Evolutionary conservation across 2,113 vertebrate species (phyloP), one percentile per base, ranked within the genome.

Genomic region (Epinephelus cyanopodus): DNA sequence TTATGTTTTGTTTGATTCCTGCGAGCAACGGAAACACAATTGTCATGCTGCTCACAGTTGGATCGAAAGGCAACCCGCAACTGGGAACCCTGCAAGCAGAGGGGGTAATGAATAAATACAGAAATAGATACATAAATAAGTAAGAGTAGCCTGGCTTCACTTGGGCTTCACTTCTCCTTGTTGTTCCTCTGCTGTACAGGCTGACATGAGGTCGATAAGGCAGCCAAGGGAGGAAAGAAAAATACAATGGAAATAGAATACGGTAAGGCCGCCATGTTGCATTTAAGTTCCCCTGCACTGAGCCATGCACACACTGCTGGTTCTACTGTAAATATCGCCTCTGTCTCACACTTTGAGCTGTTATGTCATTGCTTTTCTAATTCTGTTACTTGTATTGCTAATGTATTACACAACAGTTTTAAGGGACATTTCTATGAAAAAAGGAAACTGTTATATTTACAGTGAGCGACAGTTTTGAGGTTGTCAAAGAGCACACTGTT

Each of bases 121-220:
- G 87, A 92, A 94, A 94, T 79, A 89, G 91, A 91, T 85, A 91
- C 85, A 94, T 94, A 90, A 94, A 95, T 94, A 93, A 93, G 81
- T 92, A 86, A 91, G 83, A 79, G 83, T 77, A 81, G 77, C 74
- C 86, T 25, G 15, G 80, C 61, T 89, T 91, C 77, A 85, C 50
- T 87, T 92, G 52, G n/a, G 47, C 23, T 87, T 92, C 77, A 75
- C 81, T 87, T 92, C 82, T 84, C 86, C 78, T 76, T 82, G 77
- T 84, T 89, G 85, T 87, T 89, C 60, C 50, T 85, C 74, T 21
- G 57, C 60, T 91, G 69, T 78, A 85, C 69, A 81, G 64, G 13
- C 85, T 89, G 81, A 92, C 84, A 81, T 60, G 78, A 91, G 88
- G 87, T 92, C 85, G 70, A 93, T 94, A 92, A 89, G 81, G 74